Conservation (phyloP, 2,113 vertebrate species). For the Oreochromis tanganicae region DNA sequence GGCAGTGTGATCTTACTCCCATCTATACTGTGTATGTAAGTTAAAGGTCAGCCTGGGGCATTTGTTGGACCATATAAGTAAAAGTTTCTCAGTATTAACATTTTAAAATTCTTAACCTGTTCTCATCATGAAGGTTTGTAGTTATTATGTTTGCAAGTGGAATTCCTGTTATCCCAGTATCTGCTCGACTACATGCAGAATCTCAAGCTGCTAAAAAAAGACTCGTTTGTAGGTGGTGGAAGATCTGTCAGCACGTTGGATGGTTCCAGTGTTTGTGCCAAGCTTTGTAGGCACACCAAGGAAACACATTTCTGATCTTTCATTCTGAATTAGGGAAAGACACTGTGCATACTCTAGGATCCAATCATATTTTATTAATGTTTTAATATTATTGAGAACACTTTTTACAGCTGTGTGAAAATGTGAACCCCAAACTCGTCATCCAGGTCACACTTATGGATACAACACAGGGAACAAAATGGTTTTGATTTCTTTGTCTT, state of each 20-base stretch:
- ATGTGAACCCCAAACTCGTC: neutral
- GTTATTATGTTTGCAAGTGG: neutral
- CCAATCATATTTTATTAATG: neutral
- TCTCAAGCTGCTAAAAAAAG: neutral
- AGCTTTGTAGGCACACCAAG: neutral
- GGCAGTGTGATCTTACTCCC: neutral
- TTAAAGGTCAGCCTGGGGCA: neutral
- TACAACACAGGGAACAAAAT: neutral
- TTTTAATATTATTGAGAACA: neutral
- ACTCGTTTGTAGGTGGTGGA: neutral
- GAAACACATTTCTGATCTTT: neutral
- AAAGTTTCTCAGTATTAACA: neutral
- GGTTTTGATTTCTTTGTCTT: neutral
- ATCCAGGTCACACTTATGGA: accelerated
- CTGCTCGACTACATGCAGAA: neutral
- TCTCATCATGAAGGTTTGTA: neutral
- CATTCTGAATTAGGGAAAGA: accelerated
- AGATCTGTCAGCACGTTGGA: neutral
- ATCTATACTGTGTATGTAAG: neutral
- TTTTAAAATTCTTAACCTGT: neutral
- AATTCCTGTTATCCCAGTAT: neutral
- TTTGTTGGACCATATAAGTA: neutral
- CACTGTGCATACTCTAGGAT: accelerated
- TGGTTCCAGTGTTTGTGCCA: neutral
- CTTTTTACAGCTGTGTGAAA: neutral